These are phyloP conservation scores for Plutomurus gul DNA, from an alignment of 1,140 invertebrate species.

Conservation along the genomic window DNA sequence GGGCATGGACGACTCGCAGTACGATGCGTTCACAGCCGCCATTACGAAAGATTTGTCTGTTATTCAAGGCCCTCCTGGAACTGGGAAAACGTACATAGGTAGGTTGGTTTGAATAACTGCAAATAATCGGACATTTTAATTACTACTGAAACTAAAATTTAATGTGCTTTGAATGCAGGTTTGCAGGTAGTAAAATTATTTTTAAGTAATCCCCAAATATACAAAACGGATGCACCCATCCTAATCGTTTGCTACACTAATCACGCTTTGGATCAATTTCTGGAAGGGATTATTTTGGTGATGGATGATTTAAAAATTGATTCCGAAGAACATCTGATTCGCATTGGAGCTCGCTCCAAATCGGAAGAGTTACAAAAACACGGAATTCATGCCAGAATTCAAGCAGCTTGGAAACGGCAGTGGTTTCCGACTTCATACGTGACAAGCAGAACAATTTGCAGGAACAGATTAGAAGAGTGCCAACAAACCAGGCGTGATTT, in stretches of 20 bases:
- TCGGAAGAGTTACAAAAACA: conserved; percentile 63
- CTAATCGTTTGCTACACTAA: conserved; percentile 84
- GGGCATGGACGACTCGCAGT: conserved; percentile 65
- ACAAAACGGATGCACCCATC: conserved; percentile 61
- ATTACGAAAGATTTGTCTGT: conserved; percentile 69
- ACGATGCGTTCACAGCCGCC: conserved; percentile 63
- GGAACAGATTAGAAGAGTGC: not conserved
- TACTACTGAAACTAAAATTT: not conserved
- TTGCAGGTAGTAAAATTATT: conserved; percentile 68
- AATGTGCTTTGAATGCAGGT: conserved; percentile 52
- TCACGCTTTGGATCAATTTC: conserved; percentile 85
- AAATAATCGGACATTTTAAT: not conserved
- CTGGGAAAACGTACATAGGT: conserved; percentile 77
- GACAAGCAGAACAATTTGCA: not conserved
- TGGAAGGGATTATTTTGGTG: conserved; percentile 69
- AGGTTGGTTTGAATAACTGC: too few relatives aligned
- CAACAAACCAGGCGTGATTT: not conserved
- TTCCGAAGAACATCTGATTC: conserved; percentile 57
- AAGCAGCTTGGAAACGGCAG: not conserved
- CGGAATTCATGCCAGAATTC: conserved; percentile 54
- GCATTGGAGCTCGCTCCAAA: conserved; percentile 74
- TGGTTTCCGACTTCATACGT: not conserved
- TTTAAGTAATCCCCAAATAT: conserved; percentile 60
- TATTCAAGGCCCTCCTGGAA: conserved; percentile 74
- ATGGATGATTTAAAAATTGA: conserved; percentile 57